Evolutionary conservation across 1,140 invertebrate genomes (phyloP).

Genomic region (Stegodyphus dumicola): DNA sequence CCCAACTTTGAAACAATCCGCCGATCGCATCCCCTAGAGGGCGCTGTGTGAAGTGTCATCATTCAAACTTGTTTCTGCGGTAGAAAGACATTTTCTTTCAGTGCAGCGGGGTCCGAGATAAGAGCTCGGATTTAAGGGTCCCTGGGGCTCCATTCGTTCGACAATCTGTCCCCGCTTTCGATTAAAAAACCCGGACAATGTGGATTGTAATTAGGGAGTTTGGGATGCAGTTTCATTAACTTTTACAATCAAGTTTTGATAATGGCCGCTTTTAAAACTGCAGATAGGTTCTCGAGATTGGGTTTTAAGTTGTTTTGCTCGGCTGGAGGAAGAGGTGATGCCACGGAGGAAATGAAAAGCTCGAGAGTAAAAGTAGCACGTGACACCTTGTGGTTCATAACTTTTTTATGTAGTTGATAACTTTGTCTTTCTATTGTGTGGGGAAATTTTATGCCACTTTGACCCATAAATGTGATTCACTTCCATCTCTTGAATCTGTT

Average conservation of each 20-base stretch:
- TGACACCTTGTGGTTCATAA: background rate
- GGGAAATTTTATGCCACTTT: no score
- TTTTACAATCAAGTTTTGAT: slow-evolving; percentile 35
- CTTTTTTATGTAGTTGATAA: background rate
- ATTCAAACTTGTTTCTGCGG: background rate
- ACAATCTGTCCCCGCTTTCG: slow-evolving; percentile 42
- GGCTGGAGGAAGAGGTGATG: no score
- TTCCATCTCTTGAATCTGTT: no score
- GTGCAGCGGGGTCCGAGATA: slow-evolving; percentile 23
- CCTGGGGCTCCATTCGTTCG: slow-evolving; percentile 24
- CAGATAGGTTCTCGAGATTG: no score
- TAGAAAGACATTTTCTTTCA: slow-evolving; percentile 44
- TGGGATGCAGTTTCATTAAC: slow-evolving; percentile 43
- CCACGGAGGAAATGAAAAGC: background rate
- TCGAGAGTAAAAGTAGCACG: background rate
- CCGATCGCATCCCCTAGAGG: slow-evolving; percentile 35
- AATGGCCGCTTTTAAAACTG: background rate
- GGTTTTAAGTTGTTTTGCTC: no score
- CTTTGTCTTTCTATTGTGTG: no score
- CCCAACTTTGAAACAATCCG: slow-evolving; percentile 39
- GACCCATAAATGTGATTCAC: no score
- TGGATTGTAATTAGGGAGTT: slow-evolving; percentile 46
- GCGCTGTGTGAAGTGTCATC: slow-evolving; percentile 47
- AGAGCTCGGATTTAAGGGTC: slow-evolving; percentile 32
- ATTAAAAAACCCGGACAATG: slow-evolving; percentile 37